Conservation (phyloP, 2,797 vertebrate species). For the Craterocephalus amniculus region DNA sequence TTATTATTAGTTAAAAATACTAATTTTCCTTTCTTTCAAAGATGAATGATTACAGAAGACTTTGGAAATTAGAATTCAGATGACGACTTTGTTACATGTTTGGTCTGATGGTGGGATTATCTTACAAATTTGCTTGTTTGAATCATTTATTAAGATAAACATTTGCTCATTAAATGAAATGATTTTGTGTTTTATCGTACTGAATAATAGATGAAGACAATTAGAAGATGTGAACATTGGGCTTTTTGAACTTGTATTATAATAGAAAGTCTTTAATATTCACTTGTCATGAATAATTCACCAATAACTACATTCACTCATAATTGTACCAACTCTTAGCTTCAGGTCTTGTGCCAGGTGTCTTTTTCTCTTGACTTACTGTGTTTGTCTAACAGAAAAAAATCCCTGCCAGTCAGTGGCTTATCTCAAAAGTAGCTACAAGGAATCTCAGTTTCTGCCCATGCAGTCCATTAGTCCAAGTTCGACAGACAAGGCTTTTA, state of each 20-base stretch:
- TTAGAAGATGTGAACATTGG: background rate
- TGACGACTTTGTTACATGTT: background rate
- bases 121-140: background rate
- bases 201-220: background rate
- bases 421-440: conserved; percentile 39
- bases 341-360: background rate
- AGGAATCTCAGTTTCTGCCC: conserved; percentile 26
- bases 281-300: background rate
- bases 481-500: conserved; percentile 42
- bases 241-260: background rate
- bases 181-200: background rate
- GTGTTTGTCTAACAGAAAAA: background rate
- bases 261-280: background rate
- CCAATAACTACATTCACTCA: background rate
- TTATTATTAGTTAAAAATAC: background rate
- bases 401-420: conserved; percentile 1
- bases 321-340: background rate
- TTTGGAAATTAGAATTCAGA: background rate
- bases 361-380: background rate
- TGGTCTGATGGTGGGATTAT: background rate
- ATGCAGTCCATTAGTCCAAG: conserved; percentile 28
- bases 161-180: background rate
- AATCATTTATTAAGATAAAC: background rate
- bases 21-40: background rate
- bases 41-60: background rate